Evolutionary conservation across 2,113 vertebrate species (phyloP).

Genomic region (Cheilinus undulatus): DNA sequence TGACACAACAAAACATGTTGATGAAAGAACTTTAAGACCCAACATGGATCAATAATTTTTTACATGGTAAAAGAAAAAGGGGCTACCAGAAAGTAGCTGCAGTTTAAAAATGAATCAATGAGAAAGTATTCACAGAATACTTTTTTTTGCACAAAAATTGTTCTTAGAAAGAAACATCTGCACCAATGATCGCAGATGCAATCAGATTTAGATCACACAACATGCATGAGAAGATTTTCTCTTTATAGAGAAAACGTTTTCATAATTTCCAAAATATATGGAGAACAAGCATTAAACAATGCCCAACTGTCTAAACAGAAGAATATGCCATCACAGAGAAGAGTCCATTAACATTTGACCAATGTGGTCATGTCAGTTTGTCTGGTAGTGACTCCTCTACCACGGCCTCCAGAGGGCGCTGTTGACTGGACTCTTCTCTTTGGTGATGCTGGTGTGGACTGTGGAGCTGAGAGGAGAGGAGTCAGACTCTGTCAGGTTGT

Average conservation of each 20-base stretch:
- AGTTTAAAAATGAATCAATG: slow-evolving; percentile 1
- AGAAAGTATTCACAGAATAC: slow-evolving; percentile 40
- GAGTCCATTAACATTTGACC: slow-evolving; percentile 21
- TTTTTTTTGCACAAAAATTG: background rate
- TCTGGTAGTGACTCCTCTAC: slow-evolving; percentile 52
- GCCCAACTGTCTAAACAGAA: no score
- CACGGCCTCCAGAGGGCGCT: slow-evolving; percentile 75
- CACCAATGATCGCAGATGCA: slow-evolving; percentile 14
- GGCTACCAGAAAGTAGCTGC: slow-evolving; percentile 1
- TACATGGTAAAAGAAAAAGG: background rate
- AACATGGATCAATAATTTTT: slow-evolving; percentile 36
- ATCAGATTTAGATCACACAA: slow-evolving; percentile 47
- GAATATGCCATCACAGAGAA: no score
- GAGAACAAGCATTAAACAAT: no score
- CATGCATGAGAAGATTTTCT: slow-evolving; percentile 29
- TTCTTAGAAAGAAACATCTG: background rate
- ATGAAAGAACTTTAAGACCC: slow-evolving; percentile 11
- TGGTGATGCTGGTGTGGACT: slow-evolving; percentile 46
- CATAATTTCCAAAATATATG: no score
- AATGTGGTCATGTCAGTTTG: slow-evolving; percentile 30
- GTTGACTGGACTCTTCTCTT: slow-evolving; percentile 56
- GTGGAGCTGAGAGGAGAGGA: slow-evolving; percentile 51
- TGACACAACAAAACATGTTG: slow-evolving; percentile 15
- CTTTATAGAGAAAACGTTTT: background rate
- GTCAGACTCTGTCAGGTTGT: slow-evolving; percentile 40